A percentile compares a stretch with the other conserved stretches of the same genome.
These are phyloP conservation scores for Chironomus tepperi DNA, from an alignment of 1,140 invertebrate species.

Conservation along the genomic window DNA sequence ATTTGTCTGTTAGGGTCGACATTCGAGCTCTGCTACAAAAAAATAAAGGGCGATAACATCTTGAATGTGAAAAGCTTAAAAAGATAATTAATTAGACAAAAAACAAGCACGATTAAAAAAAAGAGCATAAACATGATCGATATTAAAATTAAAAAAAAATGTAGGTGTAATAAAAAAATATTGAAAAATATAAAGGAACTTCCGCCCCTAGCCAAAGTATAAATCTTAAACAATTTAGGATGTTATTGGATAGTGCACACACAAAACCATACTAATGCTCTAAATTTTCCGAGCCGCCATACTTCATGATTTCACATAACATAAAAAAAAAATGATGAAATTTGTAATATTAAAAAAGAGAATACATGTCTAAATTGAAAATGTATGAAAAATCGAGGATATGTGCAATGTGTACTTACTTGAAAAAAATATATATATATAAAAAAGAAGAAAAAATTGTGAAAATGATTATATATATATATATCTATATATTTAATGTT, in stretches of 20 bases:
- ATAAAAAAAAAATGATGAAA: no score
- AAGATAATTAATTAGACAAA: no score
- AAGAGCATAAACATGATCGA: not conserved
- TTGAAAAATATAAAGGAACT: slow-evolving; percentile 1
- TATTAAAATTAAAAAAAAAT: not conserved
- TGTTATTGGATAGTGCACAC: no score
- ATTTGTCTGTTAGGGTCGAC: no score
- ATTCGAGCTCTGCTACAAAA: no score
- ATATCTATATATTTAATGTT: slow-evolving; percentile 6
- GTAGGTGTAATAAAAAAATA: not conserved
- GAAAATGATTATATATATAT: slow-evolving; percentile 7
- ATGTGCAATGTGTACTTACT: slow-evolving; percentile 12
- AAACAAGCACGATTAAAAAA: not conserved
- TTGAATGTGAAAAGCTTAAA: no score
- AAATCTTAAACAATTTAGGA: not conserved
- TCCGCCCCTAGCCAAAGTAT: slow-evolving; percentile 20
- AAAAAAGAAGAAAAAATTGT: not conserved
- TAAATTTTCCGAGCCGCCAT: slow-evolving; percentile 13
- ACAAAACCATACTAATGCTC: not conserved
- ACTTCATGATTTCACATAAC: not conserved
- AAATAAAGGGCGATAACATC: no score
- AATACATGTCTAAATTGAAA: not conserved
- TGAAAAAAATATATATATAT: not conserved
- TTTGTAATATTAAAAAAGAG: no score
- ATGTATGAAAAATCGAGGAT: slow-evolving; percentile 6